Conservation (phyloP, 2,113 vertebrate species). For the Lates calcarifer region DNA sequence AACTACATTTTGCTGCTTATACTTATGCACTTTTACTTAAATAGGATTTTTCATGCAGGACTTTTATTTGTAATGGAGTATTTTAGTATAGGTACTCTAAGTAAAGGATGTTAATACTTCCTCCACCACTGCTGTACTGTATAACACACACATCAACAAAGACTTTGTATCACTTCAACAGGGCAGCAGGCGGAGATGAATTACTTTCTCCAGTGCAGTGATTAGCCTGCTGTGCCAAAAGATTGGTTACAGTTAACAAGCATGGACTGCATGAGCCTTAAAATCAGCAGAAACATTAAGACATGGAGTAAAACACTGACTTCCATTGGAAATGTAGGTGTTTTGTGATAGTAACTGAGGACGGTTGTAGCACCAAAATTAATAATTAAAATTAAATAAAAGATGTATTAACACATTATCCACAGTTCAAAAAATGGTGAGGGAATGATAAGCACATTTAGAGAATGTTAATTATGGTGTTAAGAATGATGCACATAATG, state of each 20-base stretch:
- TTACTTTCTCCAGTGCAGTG: constrained; percentile 11
- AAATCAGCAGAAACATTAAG: not conserved
- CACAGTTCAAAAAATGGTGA: not conserved
- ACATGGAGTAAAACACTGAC: not conserved
- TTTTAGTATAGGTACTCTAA: too few relatives aligned
- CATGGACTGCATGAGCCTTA: not conserved
- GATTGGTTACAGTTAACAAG: not conserved
- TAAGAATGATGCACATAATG: not conserved
- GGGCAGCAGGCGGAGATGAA: constrained; percentile 23
- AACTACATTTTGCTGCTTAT: too few relatives aligned
- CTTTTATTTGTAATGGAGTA: too few relatives aligned
- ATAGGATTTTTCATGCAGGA: too few relatives aligned
- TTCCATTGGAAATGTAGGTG: not conserved
- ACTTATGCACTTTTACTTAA: too few relatives aligned
- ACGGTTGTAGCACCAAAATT: constrained; percentile 16
- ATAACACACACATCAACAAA: constrained; percentile 12
- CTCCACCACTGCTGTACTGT: too few relatives aligned
- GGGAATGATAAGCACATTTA: not conserved
- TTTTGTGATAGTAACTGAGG: not conserved
- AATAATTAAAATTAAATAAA: constrained; percentile 20
- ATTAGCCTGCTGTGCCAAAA: constrained; percentile 4
- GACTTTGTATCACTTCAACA: constrained; percentile 16
- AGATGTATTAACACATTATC: constrained; percentile 3
- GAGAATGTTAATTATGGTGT: not conserved
- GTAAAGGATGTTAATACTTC: too few relatives aligned